Evolutionary conservation across 2,888 invertebrate genomes (phyloP).

Genomic region (Abrostola triplasia): DNA sequence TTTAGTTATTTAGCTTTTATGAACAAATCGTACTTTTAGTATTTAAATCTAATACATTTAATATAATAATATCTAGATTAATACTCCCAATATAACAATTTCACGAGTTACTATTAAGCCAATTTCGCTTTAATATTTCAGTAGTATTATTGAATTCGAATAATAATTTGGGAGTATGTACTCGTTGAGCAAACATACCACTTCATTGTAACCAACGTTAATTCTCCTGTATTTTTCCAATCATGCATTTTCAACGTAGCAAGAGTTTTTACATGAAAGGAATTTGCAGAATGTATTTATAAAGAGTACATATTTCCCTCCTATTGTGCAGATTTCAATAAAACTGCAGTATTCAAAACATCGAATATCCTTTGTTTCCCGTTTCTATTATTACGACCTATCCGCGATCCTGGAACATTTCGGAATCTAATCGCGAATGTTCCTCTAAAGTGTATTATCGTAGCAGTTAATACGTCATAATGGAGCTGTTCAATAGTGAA

Average conservation of each 20-base stretch:
- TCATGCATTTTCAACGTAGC: slow-evolving; percentile 13
- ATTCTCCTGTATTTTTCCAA: slow-evolving; percentile 18
- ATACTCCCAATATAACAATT: neutral
- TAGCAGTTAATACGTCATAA: slow-evolving; percentile 48
- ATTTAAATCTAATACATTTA: too few species aligned
- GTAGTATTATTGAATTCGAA: neutral
- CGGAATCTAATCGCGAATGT: slow-evolving; percentile 26
- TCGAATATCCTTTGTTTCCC: slow-evolving; percentile 26
- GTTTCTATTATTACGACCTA: slow-evolving; percentile 14
- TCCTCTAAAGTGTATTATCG: slow-evolving; percentile 37
- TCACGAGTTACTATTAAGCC: neutral
- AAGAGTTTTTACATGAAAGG: slow-evolving; percentile 12
- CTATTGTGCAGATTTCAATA: slow-evolving; percentile 37
- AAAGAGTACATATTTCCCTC: slow-evolving; percentile 11
- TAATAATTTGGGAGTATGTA: neutral
- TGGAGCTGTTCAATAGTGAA: slow-evolving; percentile 38
- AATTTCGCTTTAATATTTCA: too few species aligned
- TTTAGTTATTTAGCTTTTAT: too few species aligned
- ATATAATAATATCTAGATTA: too few species aligned
- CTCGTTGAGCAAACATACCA: neutral
- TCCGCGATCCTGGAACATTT: slow-evolving; percentile 15
- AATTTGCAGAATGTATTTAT: slow-evolving; percentile 20
- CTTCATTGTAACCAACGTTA: neutral
- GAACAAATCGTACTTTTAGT: too few species aligned
- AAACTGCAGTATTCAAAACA: slow-evolving; percentile 29